A percentile compares a stretch with the other conserved stretches of the same genome.
Evolutionary conservation across 2,888 invertebrate species (phyloP).

Genomic region (Coenonympha glycerion): DNA sequence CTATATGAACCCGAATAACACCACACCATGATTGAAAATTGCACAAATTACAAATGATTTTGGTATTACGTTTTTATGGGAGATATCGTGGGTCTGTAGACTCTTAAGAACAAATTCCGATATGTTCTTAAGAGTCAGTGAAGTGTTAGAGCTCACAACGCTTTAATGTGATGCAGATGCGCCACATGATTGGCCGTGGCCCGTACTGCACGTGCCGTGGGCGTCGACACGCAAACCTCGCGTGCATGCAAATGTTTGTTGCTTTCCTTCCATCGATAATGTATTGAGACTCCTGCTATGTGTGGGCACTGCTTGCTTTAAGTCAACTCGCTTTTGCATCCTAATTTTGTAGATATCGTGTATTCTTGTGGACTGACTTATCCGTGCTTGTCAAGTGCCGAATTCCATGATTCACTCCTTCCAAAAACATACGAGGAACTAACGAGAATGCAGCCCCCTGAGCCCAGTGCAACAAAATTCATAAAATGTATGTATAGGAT

Average conservation of each 20-base stretch:
- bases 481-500: too few relatives aligned
- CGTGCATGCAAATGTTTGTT: conserved; percentile 62
- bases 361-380: not conserved
- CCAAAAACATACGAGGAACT: too few relatives aligned
- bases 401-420: too few relatives aligned
- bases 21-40: too few relatives aligned
- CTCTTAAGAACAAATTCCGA: not conserved
- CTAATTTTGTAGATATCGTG: not conserved
- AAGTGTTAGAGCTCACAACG: conserved; percentile 30
- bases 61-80: too few relatives aligned
- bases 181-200: conserved; percentile 62
- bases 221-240: conserved; percentile 66
- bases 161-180: conserved; percentile 66
- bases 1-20: too few relatives aligned
- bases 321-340: not conserved
- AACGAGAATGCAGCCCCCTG: too few relatives aligned
- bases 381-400: too few relatives aligned
- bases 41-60: too few relatives aligned
- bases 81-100: too few relatives aligned
- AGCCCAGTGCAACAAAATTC: too few relatives aligned
- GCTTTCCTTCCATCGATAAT: conserved; percentile 55
- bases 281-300: conserved; percentile 67
- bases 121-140: too few relatives aligned
- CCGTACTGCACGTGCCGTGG: conserved; percentile 45
- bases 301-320: conserved; percentile 57